phyloP scores from a whole-genome alignment of 2,888 invertebrate genomes.

The Adineta ricciae region DNA sequence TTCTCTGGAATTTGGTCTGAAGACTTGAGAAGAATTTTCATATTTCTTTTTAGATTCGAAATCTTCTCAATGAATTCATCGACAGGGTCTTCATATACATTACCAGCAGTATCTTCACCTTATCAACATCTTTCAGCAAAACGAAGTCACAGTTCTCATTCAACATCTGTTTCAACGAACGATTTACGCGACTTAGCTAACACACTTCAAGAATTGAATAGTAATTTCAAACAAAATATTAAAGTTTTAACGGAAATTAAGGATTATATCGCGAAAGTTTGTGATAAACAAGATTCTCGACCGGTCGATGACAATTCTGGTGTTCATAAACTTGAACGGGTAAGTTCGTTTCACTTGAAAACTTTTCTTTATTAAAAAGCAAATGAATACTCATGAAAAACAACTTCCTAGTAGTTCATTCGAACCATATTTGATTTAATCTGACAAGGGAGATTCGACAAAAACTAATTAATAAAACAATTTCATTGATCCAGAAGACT shows the following conservation, averaged over 20 bases:
- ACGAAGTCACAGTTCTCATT: not conserved
- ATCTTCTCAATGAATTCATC: not conserved
- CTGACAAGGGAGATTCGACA: not conserved
- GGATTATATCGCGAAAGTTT: not conserved
- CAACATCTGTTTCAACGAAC: not conserved
- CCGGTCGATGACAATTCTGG: not conserved
- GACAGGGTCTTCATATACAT: not conserved
- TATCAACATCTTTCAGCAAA: not conserved
- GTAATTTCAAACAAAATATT: slow-evolving; percentile 7
- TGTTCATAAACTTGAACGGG: not conserved
- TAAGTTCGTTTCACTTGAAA: not conserved
- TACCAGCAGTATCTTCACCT: not conserved
- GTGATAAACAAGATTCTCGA: slow-evolving; percentile 1
- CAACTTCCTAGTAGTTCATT: too few relatives aligned
- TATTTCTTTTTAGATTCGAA: too few relatives aligned
- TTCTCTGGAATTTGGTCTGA: too few relatives aligned
- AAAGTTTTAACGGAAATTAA: not conserved
- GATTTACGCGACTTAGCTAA: not conserved
- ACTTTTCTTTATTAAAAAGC: too few relatives aligned
- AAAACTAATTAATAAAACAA: not conserved
- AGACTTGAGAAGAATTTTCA: too few relatives aligned
- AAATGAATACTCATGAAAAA: too few relatives aligned
- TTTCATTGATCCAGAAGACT: not conserved
- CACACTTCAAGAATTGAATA: slow-evolving; percentile 1
- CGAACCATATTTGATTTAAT: not conserved